These are phyloP conservation scores for Eurystomus glaucurus DNA, from an alignment of 2,797 vertebrate species.

Conservation along the genomic window DNA sequence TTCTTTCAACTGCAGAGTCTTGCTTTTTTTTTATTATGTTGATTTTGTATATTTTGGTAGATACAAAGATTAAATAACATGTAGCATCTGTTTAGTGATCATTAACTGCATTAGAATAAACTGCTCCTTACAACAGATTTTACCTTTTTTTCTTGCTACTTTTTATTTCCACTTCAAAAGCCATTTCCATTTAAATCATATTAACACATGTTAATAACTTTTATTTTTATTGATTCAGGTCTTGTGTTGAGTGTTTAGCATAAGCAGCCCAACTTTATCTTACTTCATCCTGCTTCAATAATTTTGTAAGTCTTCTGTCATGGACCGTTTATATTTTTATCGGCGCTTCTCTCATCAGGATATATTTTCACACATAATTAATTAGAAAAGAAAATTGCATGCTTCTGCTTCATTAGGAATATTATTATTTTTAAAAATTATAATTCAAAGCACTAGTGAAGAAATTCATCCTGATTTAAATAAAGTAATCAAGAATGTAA, in stretches of 20 bases:
- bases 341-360: background rate
- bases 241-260: background rate
- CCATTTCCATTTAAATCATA: background rate
- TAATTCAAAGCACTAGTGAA: background rate
- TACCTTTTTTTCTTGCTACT: background rate
- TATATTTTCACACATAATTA: background rate
- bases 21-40: background rate
- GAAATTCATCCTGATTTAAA: background rate
- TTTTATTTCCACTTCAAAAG: conserved; percentile 1
- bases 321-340: background rate
- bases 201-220: background rate
- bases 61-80: background rate
- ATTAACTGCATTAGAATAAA: background rate
- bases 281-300: background rate
- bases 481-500: background rate
- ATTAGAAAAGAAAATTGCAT: background rate
- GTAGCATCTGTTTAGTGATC: background rate
- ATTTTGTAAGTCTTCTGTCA: background rate
- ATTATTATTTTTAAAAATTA: background rate
- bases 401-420: background rate
- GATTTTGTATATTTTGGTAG: background rate
- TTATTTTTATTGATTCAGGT: background rate
- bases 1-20: background rate
- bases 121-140: background rate
- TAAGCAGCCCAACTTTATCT: background rate